A percentile compares a stretch with the other conserved stretches of the same genome.
Evolutionary conservation across 2,797 vertebrate genomes (phyloP).

Genomic region (Argyrosomus regius): DNA sequence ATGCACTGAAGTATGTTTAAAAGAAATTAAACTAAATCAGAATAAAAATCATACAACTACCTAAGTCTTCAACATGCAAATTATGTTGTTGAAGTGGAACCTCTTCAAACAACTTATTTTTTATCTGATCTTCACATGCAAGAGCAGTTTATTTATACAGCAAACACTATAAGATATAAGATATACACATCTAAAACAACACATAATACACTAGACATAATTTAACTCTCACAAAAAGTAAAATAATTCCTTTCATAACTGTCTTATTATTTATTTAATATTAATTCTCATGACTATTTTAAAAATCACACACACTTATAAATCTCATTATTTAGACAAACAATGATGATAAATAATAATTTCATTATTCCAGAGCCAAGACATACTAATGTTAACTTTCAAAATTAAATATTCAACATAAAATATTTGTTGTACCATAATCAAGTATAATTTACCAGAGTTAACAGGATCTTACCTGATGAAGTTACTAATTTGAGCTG

Average conservation of each 20-base stretch:
- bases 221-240: background rate
- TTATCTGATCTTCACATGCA: background rate
- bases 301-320: background rate
- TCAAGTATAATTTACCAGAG: background rate
- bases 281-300: background rate
- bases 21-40: background rate
- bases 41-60: background rate
- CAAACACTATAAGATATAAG: background rate
- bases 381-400: background rate
- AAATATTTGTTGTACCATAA: background rate
- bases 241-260: background rate
- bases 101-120: background rate
- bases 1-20: constrained; percentile 10
- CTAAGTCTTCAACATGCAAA: too few relatives aligned
- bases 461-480: constrained; percentile 40
- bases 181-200: constrained; percentile 1
- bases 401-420: background rate
- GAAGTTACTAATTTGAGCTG: constrained; percentile 2
- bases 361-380: background rate
- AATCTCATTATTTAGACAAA: background rate
- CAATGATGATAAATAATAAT: background rate
- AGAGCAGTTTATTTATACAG: background rate
- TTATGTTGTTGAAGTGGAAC: background rate
- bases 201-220: background rate
- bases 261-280: background rate